phyloP scores from a whole-genome alignment of 2,888 invertebrate species.

The Thecophora atra region DNA sequence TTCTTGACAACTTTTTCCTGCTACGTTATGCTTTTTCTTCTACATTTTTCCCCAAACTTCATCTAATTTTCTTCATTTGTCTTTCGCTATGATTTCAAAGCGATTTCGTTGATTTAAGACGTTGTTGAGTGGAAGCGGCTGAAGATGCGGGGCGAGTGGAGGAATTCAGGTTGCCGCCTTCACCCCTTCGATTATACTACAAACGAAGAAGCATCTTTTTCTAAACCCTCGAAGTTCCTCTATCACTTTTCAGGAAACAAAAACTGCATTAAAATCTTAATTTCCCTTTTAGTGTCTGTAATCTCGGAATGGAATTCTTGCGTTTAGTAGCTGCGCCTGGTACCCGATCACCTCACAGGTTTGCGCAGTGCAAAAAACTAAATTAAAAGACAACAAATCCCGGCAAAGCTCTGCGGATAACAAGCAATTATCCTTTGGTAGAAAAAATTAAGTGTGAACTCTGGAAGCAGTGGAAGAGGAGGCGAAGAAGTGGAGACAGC shows the following conservation, averaged over 20 bases:
- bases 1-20: slow-evolving; percentile 22
- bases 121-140: neutral
- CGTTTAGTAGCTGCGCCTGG: neutral
- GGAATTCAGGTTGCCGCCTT: neutral
- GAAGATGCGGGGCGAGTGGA: too few species aligned
- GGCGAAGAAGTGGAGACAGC: too few species aligned
- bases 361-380: neutral
- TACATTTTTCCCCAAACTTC: neutral
- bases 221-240: neutral
- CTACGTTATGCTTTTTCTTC: neutral
- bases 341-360: too few species aligned
- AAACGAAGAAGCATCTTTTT: neutral
- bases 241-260: neutral
- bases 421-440: neutral
- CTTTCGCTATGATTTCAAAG: slow-evolving; percentile 7
- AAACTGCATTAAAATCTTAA: neutral
- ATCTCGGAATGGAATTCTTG: too few species aligned
- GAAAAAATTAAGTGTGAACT: too few species aligned
- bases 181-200: neutral
- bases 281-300: neutral
- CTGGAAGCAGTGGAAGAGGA: too few species aligned
- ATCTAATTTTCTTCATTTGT: neutral
- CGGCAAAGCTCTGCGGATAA: neutral
- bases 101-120: slow-evolving; percentile 1
- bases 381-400: neutral